These are phyloP conservation scores for Coryphaenoides rupestris DNA, from an alignment of 2,113 vertebrate species.

Conservation along the genomic window DNA sequence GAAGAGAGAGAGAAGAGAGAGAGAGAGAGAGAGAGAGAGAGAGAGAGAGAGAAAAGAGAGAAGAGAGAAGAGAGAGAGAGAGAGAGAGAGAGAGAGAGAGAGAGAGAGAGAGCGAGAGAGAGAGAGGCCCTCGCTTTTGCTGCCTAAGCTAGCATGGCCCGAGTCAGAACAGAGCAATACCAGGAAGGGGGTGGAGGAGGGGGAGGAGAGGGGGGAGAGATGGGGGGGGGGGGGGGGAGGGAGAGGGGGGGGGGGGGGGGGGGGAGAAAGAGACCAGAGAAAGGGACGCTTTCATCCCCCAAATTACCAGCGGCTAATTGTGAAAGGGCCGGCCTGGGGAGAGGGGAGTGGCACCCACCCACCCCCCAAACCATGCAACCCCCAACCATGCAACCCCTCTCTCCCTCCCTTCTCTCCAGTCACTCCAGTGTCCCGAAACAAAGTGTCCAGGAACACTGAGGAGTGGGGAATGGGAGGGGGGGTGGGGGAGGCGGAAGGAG, in stretches of 20 bases:
- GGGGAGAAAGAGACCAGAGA: constrained; percentile 19
- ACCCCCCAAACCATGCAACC: no score
- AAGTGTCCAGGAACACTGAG: constrained; percentile 43
- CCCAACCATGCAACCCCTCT: neutral
- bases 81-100: constrained; percentile 49
- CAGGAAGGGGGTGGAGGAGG: constrained; percentile 1
- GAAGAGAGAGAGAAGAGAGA: constrained; percentile 39
- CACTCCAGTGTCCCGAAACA: constrained; percentile 31
- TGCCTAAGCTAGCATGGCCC: no score
- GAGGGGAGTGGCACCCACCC: constrained; percentile 51
- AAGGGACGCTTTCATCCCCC: constrained; percentile 60
- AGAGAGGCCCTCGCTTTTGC: constrained; percentile 11
- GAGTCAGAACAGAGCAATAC: neutral
- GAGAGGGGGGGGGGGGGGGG: constrained; percentile 30
- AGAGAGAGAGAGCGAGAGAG: constrained; percentile 36
- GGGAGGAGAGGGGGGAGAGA: constrained; percentile 40
- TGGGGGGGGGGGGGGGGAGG: constrained; percentile 40
- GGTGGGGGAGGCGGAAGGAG: neutral
- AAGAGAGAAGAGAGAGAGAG: constrained; percentile 51
- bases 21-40: constrained; percentile 39
- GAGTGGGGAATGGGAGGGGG: constrained; percentile 15
- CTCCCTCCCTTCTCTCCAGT: no score
- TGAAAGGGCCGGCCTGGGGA: constrained; percentile 67
- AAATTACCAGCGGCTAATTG: constrained; percentile 74
- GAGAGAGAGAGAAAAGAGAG: constrained; percentile 39